Percentiles rank a stretch among this genome's conserved stretches.
Conservation (phyloP, 2,888 invertebrate genomes). For the Itoplectis maculator region DNA sequence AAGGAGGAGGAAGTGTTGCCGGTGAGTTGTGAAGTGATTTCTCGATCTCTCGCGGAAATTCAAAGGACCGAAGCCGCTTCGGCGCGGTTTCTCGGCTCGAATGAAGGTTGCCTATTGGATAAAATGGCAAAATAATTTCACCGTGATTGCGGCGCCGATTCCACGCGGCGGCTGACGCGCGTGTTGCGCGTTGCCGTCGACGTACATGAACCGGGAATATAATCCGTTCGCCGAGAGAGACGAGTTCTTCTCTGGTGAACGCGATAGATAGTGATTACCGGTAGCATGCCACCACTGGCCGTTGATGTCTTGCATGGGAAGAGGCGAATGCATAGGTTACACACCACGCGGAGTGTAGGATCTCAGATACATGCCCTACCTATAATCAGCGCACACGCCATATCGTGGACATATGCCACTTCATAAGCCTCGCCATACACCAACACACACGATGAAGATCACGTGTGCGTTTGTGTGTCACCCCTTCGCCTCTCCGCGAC, state of each 20-base stretch:
- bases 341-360: conserved; percentile 11
- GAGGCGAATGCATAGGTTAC: conserved; percentile 27
- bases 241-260: conserved; percentile 49
- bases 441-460: background rate
- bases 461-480: background rate
- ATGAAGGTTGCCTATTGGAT: background rate
- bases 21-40: background rate
- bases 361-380: conserved; percentile 29
- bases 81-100: background rate
- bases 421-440: conserved; percentile 35
- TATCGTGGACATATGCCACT: conserved; percentile 58
- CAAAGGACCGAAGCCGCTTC: background rate
- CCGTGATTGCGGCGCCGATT: conserved; percentile 48
- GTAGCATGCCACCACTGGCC: conserved; percentile 57
- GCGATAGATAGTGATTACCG: conserved; percentile 64
- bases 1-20: background rate
- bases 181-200: background rate
- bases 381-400: conserved; percentile 51
- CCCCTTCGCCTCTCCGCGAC: conserved; percentile 24
- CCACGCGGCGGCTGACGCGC: background rate
- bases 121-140: conserved; percentile 57
- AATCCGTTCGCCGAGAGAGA: conserved; percentile 47
- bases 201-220: conserved; percentile 48
- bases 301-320: conserved; percentile 30
- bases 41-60: conserved; percentile 2